Conservation (phyloP, 2,888 invertebrate genomes). For the Luperina testacea region DNA sequence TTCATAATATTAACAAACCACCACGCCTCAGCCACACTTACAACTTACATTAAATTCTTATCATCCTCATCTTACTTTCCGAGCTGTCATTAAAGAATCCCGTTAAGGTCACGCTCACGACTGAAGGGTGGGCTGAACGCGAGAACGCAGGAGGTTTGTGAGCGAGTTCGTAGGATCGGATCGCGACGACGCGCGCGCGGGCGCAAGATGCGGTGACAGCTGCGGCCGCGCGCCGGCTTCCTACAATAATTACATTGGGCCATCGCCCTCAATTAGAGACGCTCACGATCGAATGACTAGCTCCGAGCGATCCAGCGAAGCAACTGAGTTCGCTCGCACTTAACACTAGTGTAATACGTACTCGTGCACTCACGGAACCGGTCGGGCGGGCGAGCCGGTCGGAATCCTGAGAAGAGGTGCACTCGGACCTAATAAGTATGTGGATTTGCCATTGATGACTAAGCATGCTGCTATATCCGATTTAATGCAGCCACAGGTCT, state of each 20-base stretch:
- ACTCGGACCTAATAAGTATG: conserved; percentile 67
- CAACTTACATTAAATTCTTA: conserved; percentile 61
- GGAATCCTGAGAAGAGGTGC: conserved; percentile 67
- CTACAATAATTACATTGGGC: conserved; percentile 68
- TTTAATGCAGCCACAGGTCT: conserved; percentile 55
- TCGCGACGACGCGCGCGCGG: conserved; percentile 34
- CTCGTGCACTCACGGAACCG: conserved; percentile 75
- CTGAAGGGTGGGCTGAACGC: conserved; percentile 59
- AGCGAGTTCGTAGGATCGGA: conserved; percentile 60
- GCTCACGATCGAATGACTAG: conserved; percentile 69
- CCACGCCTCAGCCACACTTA: conserved; percentile 46
- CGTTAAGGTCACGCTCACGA: conserved; percentile 62
- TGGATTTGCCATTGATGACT: conserved; percentile 68
- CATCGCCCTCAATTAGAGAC: conserved; percentile 73
- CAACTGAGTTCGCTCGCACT: conserved; percentile 56
- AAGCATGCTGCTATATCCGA: conserved; percentile 64
- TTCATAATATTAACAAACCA: conserved; percentile 35
- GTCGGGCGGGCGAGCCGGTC: conserved; percentile 64
- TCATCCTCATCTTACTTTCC: conserved; percentile 56
- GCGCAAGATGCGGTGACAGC: conserved; percentile 61
- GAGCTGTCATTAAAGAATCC: conserved; percentile 69
- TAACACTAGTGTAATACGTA: conserved; percentile 58
- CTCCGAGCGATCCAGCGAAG: conserved; percentile 45
- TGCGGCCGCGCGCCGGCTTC: conserved; percentile 38
- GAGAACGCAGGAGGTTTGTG: conserved; percentile 18